Evolutionary conservation across 64 coral and sea anemone genomes (phyloP), one percentile per base, ranked within the genome.

Genomic region (Catalaphyllia jardinei): DNA sequence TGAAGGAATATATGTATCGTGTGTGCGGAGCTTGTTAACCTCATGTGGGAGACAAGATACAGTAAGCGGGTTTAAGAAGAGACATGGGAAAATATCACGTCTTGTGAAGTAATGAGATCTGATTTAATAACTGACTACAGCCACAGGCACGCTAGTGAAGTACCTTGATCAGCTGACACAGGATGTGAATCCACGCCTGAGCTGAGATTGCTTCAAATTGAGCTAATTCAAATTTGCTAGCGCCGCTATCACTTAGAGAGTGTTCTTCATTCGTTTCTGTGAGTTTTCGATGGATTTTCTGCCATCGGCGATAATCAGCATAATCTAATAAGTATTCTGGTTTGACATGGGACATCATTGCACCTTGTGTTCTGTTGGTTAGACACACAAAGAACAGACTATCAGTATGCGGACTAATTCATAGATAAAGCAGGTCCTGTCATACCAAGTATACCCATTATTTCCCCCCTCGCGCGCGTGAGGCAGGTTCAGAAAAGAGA

Each of bases 141-240:
- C 42, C 6, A 46, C 42, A 46, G 42, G 42, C 42, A 46, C 6
- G 42, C 7, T 54, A 29, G 67, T 14, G 25, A 13, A 29, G 31
- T 62, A 98, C 96, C 96, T 98, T 98, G 4, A 98, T 24, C 13
- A 98, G 76, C 64, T 98, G 96, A 11, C 88, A 60, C 52, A 98
- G 78, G 30, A 98, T 74, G 50, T 98, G 88, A 4, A 93, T 98
- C 96, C 96, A 98, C 2, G 96, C 93, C 63, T 85, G 86, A 24
- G 82, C 29, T 9, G 96, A 98, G 4, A 83, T 39, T 12, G 87
- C 52, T 10, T 92, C 88, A 74, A 92, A 98, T 29, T 75, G 87
- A 4, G 67, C 89, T 62, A 83, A 78, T 51, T 91, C 80, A 22
- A 88, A 29, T 72, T 81, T 52, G 38, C n/a, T 61, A 6, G 46